Evolutionary conservation across 1,140 invertebrate species (phyloP), one percentile per base, ranked within the genome.

Genomic region (Drosophila punjabiensis): DNA sequence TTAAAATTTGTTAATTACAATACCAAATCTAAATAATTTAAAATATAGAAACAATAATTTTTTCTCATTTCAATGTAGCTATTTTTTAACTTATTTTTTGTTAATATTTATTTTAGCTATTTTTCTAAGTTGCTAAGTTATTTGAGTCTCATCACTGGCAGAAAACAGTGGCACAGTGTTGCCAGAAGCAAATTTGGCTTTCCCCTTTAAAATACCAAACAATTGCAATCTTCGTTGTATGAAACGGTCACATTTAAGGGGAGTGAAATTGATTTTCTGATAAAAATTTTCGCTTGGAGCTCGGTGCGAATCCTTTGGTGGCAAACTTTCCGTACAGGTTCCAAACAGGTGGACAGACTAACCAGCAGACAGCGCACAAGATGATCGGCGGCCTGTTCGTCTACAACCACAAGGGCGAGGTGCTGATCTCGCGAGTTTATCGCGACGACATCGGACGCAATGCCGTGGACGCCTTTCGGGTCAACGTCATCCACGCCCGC

Each of bases 351-450:
- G 45, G 18, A 32, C n/a, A 62, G 20, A 35, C 20, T 59, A 48
- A 52, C 43, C 59, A 33, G 37, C 56, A 83, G 65, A 67, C 35
- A 53, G 62, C 64, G 55, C 76, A 68, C 79, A 96, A 94, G 78
- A 99, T 99, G 99, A 99, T 99, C 95, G 99, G 99, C 92, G 99
- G 99, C 78, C 95, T 99, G 88, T 99, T 99, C 94, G 98, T 99
- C 52, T 99, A 99, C 94, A 99, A 99, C 94, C 99, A 99, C 93
- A 99, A 99, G 94, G 99, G 99, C 59, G 99, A 99, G 94, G 99
- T 99, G 53, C 95, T 99, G 10, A 99, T 99, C 88, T 99, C 99
- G n/a, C 95, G 99, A 60, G 99, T 99, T n/a, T 99, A 99, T 93
- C 95, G 99, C 62, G 99, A 99, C 96, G 99, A 99, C 94, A 99